Evolutionary conservation across 2,888 invertebrate genomes (phyloP).

Genomic region (Corbicula japonica): DNA sequence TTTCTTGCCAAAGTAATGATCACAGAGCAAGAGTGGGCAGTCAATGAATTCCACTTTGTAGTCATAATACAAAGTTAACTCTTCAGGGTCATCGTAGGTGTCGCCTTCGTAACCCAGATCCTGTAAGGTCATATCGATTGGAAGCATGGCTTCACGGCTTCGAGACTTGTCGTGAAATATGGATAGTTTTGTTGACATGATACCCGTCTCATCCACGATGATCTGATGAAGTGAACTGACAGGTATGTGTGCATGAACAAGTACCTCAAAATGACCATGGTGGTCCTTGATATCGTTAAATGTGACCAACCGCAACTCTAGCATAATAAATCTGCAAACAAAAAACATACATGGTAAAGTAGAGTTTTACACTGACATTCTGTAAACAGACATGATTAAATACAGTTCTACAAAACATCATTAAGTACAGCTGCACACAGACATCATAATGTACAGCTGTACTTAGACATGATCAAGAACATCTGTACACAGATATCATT

Average conservation of each 20-base stretch:
- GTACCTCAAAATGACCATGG: constrained; percentile 80
- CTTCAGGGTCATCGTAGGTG: constrained; percentile 78
- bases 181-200: constrained; percentile 81
- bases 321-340: constrained; percentile 74
- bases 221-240: constrained; percentile 79
- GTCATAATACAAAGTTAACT: constrained; percentile 82
- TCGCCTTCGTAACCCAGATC: constrained; percentile 82
- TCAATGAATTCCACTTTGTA: constrained; percentile 84
- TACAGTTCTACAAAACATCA: too few species aligned
- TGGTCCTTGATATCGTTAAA: constrained; percentile 82
- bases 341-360: too few species aligned
- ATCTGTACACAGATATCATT: too few species aligned
- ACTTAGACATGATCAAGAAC: too few species aligned
- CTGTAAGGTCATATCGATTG: constrained; percentile 76
- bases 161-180: constrained; percentile 81
- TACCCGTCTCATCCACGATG: constrained; percentile 78
- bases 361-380: too few species aligned
- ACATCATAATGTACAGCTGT: too few species aligned
- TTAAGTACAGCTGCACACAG: too few species aligned
- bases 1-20: constrained; percentile 84
- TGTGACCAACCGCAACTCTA: constrained; percentile 80
- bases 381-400: too few species aligned
- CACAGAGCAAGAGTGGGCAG: constrained; percentile 84
- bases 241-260: constrained; percentile 82
- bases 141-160: constrained; percentile 77